phyloP scores from a whole-genome alignment of 2,113 vertebrate species.

The Furnarius figulus region DNA sequence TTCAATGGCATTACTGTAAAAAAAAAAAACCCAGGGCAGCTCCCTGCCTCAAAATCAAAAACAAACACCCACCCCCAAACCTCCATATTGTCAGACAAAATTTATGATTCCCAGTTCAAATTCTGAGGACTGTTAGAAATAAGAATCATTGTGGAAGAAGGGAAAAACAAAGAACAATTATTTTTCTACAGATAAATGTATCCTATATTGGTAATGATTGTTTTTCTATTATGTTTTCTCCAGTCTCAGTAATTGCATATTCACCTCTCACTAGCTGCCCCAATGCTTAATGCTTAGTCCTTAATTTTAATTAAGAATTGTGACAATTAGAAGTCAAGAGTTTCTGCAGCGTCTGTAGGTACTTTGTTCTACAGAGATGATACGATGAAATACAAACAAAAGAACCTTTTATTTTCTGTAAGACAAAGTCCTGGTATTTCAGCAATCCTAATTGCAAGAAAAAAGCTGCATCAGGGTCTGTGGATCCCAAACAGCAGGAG shows the following conservation, averaged over 20 bases:
- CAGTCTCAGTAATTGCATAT: not conserved
- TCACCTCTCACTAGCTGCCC: not conserved
- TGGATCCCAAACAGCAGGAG: not conserved
- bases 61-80: not conserved
- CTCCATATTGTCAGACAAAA: not conserved
- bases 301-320: not conserved
- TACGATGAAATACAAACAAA: not conserved
- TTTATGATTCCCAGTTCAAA: not conserved
- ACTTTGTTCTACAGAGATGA: not conserved
- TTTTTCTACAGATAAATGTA: not conserved
- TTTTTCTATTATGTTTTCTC: not conserved
- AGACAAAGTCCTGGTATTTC: not conserved
- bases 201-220: not conserved
- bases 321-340: not conserved
- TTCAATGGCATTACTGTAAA: not conserved
- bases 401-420: not conserved
- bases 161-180: not conserved
- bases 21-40: not conserved
- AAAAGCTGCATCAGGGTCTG: not conserved
- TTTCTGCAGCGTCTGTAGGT: not conserved
- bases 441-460: not conserved
- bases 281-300: not conserved
- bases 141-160: not conserved
- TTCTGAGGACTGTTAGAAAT: not conserved
- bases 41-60: not conserved